phyloP scores from a whole-genome alignment of 2,888 invertebrate genomes.

The Didymodactylos carnosus region DNA sequence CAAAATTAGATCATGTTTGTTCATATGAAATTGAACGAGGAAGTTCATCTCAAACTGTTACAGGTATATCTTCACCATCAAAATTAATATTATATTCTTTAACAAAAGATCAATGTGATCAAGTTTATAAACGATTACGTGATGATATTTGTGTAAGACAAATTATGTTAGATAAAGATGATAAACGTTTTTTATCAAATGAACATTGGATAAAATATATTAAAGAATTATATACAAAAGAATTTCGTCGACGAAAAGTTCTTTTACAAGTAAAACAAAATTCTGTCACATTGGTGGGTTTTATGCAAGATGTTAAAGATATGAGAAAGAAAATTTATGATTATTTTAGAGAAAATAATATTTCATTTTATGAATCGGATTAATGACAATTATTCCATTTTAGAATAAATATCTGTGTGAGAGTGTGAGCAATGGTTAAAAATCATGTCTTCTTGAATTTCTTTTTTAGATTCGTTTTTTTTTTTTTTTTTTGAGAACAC shows the following conservation, averaged over 20 bases:
- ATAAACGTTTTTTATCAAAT: neutral
- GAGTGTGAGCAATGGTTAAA: too few relatives aligned
- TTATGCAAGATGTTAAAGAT: neutral
- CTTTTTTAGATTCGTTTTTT: too few relatives aligned
- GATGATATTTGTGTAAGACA: neutral
- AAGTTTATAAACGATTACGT: neutral
- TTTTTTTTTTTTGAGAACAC: too few relatives aligned
- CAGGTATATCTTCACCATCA: neutral
- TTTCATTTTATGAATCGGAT: neutral
- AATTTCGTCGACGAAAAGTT: neutral
- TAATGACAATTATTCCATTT: too few relatives aligned
- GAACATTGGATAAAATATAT: neutral
- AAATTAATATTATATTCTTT: neutral
- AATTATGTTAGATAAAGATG: neutral
- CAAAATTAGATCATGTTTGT: neutral
- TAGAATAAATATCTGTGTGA: too few relatives aligned
- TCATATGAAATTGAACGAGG: neutral
- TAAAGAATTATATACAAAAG: neutral
- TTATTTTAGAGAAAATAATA: neutral
- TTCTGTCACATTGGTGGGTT: neutral
- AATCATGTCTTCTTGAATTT: too few relatives aligned
- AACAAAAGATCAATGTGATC: neutral
- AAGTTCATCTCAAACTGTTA: neutral
- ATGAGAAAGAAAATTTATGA: neutral
- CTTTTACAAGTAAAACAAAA: neutral